Evolutionary conservation across 2,113 vertebrate genomes (phyloP), one percentile per base, ranked within the genome.

Genomic region (Apus apus): DNA sequence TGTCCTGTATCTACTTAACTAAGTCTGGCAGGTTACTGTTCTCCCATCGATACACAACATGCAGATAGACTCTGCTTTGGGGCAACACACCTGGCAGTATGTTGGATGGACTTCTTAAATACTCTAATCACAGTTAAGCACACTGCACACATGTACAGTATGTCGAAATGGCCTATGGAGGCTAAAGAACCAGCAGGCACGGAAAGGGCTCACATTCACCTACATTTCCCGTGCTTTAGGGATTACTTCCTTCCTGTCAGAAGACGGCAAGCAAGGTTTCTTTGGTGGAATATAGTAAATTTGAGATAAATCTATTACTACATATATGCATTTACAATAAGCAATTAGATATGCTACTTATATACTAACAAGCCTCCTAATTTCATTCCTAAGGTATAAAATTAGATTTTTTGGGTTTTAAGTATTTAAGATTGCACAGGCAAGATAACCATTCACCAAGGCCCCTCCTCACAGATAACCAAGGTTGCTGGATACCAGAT

Each of bases 131-230:
- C 45, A 64, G 46, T 5, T 11, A 66, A 67, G 19, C 25, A 46
- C 15, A 36, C 16, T 45, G n/a, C 38, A 54, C 21, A 10, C 23
- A 85, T 30, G 25, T 20, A 21, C 9, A 23, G 14, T 13, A 34
- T 0, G 0, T 1, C 5, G 36, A 79, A 90, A 61, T 1, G 66
- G n/a, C 4, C 45, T 72, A 5, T 1, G 4, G 6, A 68, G 27
- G 22, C 36, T 36, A 51, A 86, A 8, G 4, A 38, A 58, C 0
- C 1, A 38, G n/a, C 40, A 86, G 16, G 5, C 20, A 68, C 0
- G 0, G 50, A 61, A 74, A 56, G 38, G 61, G 22, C 11, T 8
- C 10, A 23, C 1, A 1, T 38, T 36, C 3, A 1, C 23, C 34
- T 72, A 34, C 7, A 34, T 19, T 67, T 14, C n/a, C 22, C 40